phyloP scores from a whole-genome alignment of 2,888 invertebrate species.

The Mellilla xanthometata region DNA sequence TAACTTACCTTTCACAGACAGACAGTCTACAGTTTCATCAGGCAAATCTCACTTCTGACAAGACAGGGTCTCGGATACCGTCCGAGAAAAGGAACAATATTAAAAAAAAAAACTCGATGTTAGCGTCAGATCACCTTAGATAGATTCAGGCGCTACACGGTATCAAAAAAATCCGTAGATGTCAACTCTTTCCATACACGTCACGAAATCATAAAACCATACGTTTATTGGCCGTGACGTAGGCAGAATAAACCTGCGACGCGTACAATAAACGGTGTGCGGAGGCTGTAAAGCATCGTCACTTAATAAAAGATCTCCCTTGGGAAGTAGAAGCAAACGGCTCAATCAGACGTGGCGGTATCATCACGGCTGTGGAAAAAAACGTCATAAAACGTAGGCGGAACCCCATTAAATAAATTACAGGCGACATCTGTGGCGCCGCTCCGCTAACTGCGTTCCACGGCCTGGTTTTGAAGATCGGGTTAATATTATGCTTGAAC shows the following conservation, averaged over 20 bases:
- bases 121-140: too few relatives aligned
- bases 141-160: too few relatives aligned
- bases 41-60: too few relatives aligned
- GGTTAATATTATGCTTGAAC: too few relatives aligned
- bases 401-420: slow-evolving; percentile 75
- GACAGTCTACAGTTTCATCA: too few relatives aligned
- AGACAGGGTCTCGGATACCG: too few relatives aligned
- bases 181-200: too few relatives aligned
- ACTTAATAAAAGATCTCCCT: slow-evolving; percentile 73
- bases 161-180: too few relatives aligned
- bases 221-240: slow-evolving; percentile 38
- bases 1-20: too few relatives aligned
- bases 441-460: slow-evolving; percentile 40
- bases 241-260: slow-evolving; percentile 34
- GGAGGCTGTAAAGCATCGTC: slow-evolving; percentile 60
- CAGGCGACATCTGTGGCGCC: slow-evolving; percentile 62
- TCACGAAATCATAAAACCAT: slow-evolving; percentile 28
- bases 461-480: slow-evolving; percentile 25
- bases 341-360: slow-evolving; percentile 73
- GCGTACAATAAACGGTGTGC: slow-evolving; percentile 45
- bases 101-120: too few relatives aligned
- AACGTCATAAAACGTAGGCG: slow-evolving; percentile 69
- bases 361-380: slow-evolving; percentile 65
- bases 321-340: slow-evolving; percentile 67
- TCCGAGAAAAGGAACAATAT: too few relatives aligned